A percentile compares a stretch with the other conserved stretches of the same genome.
These are phyloP conservation scores for Drosophila melanosoma DNA, from an alignment of 2,888 invertebrate species.

Conservation along the genomic window DNA sequence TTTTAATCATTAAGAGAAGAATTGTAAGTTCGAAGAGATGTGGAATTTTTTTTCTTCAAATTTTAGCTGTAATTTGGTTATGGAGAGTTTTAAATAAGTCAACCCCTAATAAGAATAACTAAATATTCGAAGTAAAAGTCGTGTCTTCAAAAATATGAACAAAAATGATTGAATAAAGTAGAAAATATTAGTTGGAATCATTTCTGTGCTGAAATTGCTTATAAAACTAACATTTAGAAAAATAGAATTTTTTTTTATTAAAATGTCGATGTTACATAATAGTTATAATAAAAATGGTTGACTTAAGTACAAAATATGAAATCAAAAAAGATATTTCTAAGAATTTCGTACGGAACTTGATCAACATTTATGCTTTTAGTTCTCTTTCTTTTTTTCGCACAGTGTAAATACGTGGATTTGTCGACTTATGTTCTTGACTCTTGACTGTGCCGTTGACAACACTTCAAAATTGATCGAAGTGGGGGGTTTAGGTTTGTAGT, in stretches of 20 bases:
- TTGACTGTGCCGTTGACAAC: constrained; percentile 57
- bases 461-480: constrained; percentile 40
- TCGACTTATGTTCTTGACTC: constrained; percentile 51
- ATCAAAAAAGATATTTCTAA: neutral
- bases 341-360: neutral
- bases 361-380: neutral
- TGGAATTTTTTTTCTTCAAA: neutral
- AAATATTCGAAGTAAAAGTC: neutral
- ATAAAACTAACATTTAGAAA: neutral
- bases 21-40: neutral
- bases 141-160: neutral
- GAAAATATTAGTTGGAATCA: neutral
- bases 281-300: no score
- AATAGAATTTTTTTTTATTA: no score
- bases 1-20: neutral
- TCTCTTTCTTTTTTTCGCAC: constrained; percentile 1
- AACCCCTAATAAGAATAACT: no score
- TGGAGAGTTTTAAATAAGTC: neutral
- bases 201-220: neutral
- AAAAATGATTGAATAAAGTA: neutral
- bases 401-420: constrained; percentile 53
- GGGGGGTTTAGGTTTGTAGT: constrained; percentile 6
- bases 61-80: neutral
- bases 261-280: no score
- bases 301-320: neutral